Evolutionary conservation across 2,797 vertebrate genomes (phyloP), one percentile per base, ranked within the genome.

Genomic region (Molossus alvarezi): DNA sequence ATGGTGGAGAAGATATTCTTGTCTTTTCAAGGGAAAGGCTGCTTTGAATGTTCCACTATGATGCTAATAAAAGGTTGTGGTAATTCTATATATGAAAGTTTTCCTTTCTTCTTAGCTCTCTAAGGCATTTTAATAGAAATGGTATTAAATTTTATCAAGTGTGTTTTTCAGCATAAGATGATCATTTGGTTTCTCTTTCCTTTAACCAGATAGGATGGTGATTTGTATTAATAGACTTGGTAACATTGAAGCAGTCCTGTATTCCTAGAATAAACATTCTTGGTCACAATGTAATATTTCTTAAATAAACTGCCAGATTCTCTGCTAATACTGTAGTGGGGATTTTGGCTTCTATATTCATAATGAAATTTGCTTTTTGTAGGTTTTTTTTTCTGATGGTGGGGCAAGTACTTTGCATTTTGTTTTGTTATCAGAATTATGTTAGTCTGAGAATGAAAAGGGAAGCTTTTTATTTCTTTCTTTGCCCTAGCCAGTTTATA

Each of bases 361-460:
- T 57, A 84, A 58, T 67, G 15, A 75, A 71, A 73, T 90, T 88
- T 88, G 23, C 58, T 92, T 89, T 76, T 86, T 89, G 48, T 79
- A 41, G n/a, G n/a, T 25, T 57, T 82, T 77, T 53, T n/a, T 65
- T 64, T 0, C 33, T 11, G 5, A 0, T 23, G 15, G 6, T 13
- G 4, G 5, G 21, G 7, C 9, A 71, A 72, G 58, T 85, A 58
- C n/a, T 91, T 94, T 55, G 15, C n/a, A 41, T 79, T 91, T 76
- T 58, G 69, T 13, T 83, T 95, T 89, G 45, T 88, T 73, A 25
- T 57, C 64, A 79, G 45, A 25, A 80, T 80, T 80, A 71, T 57
- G 6, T 81, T 95, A 65, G 37, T 81, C 82, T 93, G 12, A 65
- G 48, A 94, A 88, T 75, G 58, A 90, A 92, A 79, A 55, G 15